phyloP scores from a whole-genome alignment of 1,140 invertebrate species.

The Oscheius sp. region DNA sequence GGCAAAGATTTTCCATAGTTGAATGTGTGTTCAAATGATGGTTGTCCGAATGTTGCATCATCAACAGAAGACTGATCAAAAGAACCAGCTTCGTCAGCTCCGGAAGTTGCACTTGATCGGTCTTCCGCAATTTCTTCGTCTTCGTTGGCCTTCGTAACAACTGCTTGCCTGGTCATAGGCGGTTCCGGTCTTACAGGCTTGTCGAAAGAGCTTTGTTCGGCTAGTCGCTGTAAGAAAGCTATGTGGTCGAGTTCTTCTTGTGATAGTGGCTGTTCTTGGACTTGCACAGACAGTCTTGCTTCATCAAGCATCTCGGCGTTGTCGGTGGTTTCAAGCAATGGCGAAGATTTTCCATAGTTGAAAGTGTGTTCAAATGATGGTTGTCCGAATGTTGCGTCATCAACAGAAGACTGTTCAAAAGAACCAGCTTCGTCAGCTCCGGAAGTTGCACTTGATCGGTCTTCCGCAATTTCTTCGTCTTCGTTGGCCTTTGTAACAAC shows the following conservation, averaged over 20 bases:
- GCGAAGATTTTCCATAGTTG: background rate
- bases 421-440: slow-evolving; percentile 11
- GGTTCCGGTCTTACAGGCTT: background rate
- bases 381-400: too few relatives aligned
- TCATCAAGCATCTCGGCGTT: background rate
- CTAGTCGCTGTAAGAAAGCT: slow-evolving; percentile 11
- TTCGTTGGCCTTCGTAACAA: background rate
- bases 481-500: background rate
- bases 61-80: slow-evolving; percentile 7
- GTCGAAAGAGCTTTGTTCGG: slow-evolving; percentile 24
- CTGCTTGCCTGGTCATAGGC: background rate
- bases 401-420: background rate
- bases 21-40: background rate
- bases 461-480: background rate
- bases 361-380: slow-evolving; percentile 9
- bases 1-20: slow-evolving; percentile 24
- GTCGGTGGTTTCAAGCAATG: background rate
- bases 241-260: slow-evolving; percentile 30
- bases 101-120: slow-evolving; percentile 26
- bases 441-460: slow-evolving; percentile 21
- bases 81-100: slow-evolving; percentile 24
- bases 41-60: too few relatives aligned
- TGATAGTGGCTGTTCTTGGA: background rate
- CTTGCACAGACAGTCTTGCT: background rate
- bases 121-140: background rate